phyloP scores from a whole-genome alignment of 2,113 vertebrate genomes.

The Strix aluco region DNA sequence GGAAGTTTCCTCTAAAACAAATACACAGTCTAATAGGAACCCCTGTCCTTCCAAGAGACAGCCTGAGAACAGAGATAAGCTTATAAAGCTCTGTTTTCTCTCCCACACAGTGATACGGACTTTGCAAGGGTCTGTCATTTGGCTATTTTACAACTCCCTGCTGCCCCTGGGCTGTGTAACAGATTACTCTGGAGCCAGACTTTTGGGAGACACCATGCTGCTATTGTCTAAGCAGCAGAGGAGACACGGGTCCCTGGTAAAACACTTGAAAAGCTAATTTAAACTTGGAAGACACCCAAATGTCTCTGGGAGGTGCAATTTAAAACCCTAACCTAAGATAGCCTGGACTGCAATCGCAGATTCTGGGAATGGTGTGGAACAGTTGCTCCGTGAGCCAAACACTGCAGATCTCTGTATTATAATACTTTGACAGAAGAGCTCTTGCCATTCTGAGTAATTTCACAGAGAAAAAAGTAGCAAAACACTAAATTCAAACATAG shows the following conservation, averaged over 20 bases:
- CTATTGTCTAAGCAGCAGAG: neutral
- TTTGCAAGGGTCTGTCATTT: neutral
- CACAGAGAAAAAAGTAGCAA: neutral
- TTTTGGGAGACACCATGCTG: neutral
- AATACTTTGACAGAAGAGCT: neutral
- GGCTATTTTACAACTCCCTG: neutral
- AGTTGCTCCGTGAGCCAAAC: neutral
- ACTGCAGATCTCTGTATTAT: neutral
- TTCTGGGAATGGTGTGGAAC: conserved; percentile 36
- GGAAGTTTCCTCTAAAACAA: neutral
- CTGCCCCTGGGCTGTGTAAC: neutral
- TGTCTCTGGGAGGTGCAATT: neutral
- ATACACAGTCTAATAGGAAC: neutral
- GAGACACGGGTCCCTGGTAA: neutral
- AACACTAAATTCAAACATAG: neutral
- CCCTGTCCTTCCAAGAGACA: neutral
- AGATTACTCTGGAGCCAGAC: conserved; percentile 34
- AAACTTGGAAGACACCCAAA: conserved; percentile 42
- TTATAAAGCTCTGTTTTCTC: neutral
- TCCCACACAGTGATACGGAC: neutral
- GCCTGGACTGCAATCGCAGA: neutral
- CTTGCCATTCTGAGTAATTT: neutral
- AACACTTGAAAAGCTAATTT: conserved; percentile 36
- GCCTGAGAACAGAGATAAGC: neutral
- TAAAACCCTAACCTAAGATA: conserved; percentile 35